Evolutionary conservation across 1,140 invertebrate genomes (phyloP), one percentile per base, ranked within the genome.

Genomic region (Diorhabda carinulata): DNA sequence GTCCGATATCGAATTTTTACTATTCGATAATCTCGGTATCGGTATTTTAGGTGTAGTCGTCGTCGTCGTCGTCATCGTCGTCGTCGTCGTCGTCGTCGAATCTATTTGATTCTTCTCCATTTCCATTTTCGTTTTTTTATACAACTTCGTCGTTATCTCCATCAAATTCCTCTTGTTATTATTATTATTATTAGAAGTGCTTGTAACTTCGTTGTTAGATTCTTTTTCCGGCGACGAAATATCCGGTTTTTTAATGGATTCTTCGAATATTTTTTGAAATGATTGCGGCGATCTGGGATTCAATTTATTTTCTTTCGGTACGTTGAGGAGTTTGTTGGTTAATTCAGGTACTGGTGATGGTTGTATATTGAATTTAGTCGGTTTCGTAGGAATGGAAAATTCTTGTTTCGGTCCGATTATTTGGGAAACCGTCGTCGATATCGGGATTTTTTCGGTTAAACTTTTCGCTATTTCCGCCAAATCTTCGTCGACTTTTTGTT

Each of bases 231-330:
- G n/a, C 8, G 45, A 41, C 6, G 40, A 52, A 6, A 69, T 67
- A 2, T 68, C 61, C 9, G 69, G 62, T 61, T 80, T 80, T 61
- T 78, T 80, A 0, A 81, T 71, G 1, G 76, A 73, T 61, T 81
- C 79, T 60, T 81, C 80, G 64, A 81, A 81, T 69, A 81, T 80
- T 60, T 79, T 81, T 67, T 81, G 79, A 61, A 80, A 81, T 6
- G 75, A 78, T 43, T 77, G 76, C 8, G 70, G 69, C 3, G 74
- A 71, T 58, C 70, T 69, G 8, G 71, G 73, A 59, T 62, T 72
- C 7, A 72, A 61, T 52, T 75, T 73, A 40, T 43, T 63, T 8
- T 47, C 56, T 41, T 67, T 58, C 7, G 69, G 44, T 7, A 57
- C 43, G 43, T 52, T 68, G 25, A 69, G 64, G 44, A 67, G 66